These are phyloP conservation scores for Cranoglanis bouderius DNA, from an alignment of 2,113 vertebrate genomes.

Conservation along the genomic window DNA sequence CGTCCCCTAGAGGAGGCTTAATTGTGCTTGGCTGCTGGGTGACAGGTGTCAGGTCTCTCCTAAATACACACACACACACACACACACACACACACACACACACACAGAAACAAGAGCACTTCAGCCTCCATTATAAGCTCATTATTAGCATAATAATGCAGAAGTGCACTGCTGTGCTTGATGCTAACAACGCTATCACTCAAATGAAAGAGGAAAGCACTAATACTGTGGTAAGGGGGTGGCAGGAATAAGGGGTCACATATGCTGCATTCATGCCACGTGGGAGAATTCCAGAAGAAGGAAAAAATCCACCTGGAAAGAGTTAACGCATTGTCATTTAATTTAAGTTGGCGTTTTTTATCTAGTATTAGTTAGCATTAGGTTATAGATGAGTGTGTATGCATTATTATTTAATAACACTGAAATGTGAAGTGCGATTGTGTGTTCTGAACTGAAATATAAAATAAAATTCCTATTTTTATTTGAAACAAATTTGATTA, in stretches of 20 bases:
- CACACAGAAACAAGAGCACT: conserved; percentile 61
- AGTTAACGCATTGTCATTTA: neutral
- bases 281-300: neutral
- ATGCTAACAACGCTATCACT: conserved; percentile 2
- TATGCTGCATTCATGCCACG: neutral
- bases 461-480: neutral
- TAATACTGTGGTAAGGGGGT: neutral
- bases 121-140: conserved; percentile 35
- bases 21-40: conserved; percentile 75
- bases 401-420: neutral
- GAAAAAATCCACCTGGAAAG: neutral
- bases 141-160: conserved; percentile 44
- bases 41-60: conserved; percentile 77
- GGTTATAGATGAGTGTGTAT: neutral
- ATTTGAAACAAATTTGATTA: too few relatives aligned
- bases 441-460: neutral
- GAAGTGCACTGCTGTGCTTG: conserved; percentile 2
- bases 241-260: neutral
- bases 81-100: conserved; percentile 16
- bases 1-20: conserved; percentile 68
- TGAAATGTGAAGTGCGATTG: neutral
- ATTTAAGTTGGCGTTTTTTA: neutral
- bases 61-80: conserved; percentile 56
- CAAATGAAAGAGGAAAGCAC: neutral
- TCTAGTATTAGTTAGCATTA: neutral